Percentiles rank a stretch among this genome's conserved stretches.
These are phyloP conservation scores for Lepetodrilus schrolli DNA, from an alignment of 2,888 invertebrate genomes.

Conservation along the genomic window DNA sequence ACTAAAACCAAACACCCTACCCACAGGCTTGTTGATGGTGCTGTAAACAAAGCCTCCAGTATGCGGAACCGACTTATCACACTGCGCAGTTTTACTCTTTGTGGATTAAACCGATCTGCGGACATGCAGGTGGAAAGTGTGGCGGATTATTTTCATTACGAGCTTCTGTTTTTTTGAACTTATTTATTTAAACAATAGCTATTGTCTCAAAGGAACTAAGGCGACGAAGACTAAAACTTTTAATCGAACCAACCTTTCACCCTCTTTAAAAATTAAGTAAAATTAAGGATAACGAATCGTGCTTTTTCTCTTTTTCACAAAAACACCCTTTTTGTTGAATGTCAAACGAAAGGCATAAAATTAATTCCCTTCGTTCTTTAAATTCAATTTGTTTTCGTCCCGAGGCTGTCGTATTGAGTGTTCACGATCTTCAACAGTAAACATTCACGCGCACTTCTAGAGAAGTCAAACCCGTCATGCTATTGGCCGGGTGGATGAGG, in stretches of 20 bases:
- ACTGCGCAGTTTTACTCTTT: not conserved
- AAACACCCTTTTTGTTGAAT: not conserved
- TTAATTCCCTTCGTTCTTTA: not conserved
- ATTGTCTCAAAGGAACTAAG: not conserved
- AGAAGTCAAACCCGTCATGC: not conserved
- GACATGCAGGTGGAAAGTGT: not conserved
- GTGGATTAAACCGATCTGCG: constrained; percentile 1
- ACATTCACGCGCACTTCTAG: not conserved
- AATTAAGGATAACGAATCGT: no score
- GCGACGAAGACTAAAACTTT: no score
- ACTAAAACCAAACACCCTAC: not conserved
- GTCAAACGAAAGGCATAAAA: not conserved
- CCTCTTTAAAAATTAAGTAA: no score
- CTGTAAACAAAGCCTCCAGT: not conserved
- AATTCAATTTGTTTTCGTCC: constrained; percentile 8
- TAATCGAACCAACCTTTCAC: no score
- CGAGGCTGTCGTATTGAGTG: not conserved
- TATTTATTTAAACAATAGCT: not conserved
- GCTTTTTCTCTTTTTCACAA: not conserved
- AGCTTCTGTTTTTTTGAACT: not conserved
- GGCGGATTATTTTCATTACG: constrained; percentile 12
- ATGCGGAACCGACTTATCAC: not conserved
- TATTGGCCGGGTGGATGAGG: not conserved
- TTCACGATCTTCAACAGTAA: not conserved
- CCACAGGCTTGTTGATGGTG: not conserved